Evolutionary conservation across 2,888 invertebrate genomes (phyloP), one percentile per base, ranked within the genome.

Genomic region (Nomada ruficornis): DNA sequence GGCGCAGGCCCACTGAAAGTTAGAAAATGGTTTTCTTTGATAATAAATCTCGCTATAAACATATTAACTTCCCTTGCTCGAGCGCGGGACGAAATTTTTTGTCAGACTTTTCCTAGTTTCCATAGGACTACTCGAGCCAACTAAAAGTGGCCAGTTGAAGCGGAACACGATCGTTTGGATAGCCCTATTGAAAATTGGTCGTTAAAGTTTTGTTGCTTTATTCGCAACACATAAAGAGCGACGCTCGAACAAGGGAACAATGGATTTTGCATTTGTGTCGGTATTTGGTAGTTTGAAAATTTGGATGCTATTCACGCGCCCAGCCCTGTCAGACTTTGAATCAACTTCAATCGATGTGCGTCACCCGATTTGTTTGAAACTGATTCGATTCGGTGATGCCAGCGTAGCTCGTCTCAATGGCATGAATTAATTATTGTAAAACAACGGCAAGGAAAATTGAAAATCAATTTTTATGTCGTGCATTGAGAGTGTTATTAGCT

Each of bases 201-300:
- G 63, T 15, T 23, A 42, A 71, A 71, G 52, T 63, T 63, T 42
- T 13, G 11, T 15, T 15, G 71, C 52, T 71, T 62, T 26, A 52
- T n/a, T 36, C 42, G 23, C 18, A 1, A 36, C 29, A 20, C 7
- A 36, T 47, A 50, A 50, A 54, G 26, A 13, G 11, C 52, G 42
- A 52, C 18, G 42, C 50, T 36, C 13, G 42, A 13, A 23, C 18
- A 52, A 62, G 13, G 36, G 52, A 42, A 71, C 62, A 71, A 62
- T 54, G 20, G 50, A 11, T 4, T 29, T 9, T 2, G 26, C 26
- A 26, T 29, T 26, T 44, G 13, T 42, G 10, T n/a, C 29, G 3
- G 11, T 50, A 13, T 52, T 60, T 52, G 62, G 47, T 50, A 50
- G 60, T 15, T n/a, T 4, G 47, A 44, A 20, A 60, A 50, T 70